A percentile compares a stretch with the other conserved stretches of the same genome.
Evolutionary conservation across 2,888 invertebrate species (phyloP).

Genomic region (Strigamia transsilvanica): DNA sequence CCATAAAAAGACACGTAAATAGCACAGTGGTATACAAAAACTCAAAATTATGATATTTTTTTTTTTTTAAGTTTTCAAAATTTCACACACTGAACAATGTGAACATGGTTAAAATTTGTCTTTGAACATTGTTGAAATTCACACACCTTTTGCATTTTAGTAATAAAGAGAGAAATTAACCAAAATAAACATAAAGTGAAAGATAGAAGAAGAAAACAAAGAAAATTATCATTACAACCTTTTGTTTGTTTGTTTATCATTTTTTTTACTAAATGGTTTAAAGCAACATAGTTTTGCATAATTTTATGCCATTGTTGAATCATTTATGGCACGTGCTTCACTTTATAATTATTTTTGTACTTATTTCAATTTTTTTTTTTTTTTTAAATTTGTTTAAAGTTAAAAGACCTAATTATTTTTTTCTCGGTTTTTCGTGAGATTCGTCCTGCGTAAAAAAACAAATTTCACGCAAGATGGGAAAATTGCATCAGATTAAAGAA

Average conservation of each 20-base stretch:
- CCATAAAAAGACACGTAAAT: conserved; percentile 49
- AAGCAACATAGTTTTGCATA: neutral
- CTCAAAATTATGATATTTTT: conserved; percentile 22
- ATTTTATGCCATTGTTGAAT: conserved; percentile 36
- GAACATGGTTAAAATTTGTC: conserved; percentile 39
- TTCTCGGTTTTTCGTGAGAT: conserved; percentile 6
- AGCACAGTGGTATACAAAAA: conserved; percentile 49
- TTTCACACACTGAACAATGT: conserved; percentile 28
- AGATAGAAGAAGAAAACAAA: neutral
- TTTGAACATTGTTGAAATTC: conserved; percentile 39
- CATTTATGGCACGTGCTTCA: conserved; percentile 47
- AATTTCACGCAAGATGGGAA: conserved; percentile 30
- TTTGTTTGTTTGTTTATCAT: neutral
- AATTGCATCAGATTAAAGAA: neutral
- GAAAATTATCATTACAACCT: neutral
- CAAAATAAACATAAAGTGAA: neutral
- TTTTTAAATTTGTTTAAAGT: neutral
- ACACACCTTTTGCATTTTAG: conserved; percentile 42
- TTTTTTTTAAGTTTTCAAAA: conserved; percentile 26
- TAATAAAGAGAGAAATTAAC: neutral
- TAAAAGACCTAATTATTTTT: conserved; percentile 28
- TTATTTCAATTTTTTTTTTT: neutral
- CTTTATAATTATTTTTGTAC: conserved; percentile 39
- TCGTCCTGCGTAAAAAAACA: conserved; percentile 4
- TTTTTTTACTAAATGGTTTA: neutral